Percentiles rank a stretch among this genome's conserved stretches.
Conservation (phyloP, 2,797 vertebrate species). For the Hoplostethus atlanticus region DNA sequence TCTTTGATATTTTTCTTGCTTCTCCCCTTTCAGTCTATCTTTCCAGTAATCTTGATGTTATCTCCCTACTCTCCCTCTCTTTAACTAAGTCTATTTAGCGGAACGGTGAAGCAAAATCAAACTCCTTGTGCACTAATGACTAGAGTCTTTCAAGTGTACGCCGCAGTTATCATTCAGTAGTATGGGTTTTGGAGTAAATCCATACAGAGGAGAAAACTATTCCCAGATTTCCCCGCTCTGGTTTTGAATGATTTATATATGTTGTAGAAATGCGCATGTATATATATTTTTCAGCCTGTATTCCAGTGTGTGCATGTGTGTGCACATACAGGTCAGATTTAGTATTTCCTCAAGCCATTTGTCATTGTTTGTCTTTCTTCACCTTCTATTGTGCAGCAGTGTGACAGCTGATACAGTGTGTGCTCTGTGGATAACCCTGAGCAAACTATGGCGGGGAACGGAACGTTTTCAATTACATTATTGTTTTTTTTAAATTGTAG, state of each 20-base stretch:
- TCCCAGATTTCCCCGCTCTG: background rate
- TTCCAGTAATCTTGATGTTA: slow-evolving; percentile 16
- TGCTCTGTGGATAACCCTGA: background rate
- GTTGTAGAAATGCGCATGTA: background rate
- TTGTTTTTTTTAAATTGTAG: background rate
- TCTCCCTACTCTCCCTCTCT: slow-evolving; percentile 2
- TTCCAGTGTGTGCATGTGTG: background rate
- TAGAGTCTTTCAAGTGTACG: background rate
- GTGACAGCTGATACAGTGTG: background rate
- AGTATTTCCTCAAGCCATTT: slow-evolving; percentile 8
- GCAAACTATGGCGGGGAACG: background rate
- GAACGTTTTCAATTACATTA: background rate
- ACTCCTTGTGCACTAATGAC: background rate
- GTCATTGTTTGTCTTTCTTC: slow-evolving; percentile 5
- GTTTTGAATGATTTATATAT: background rate
- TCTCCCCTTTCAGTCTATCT: slow-evolving; percentile 8
- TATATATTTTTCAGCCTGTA: background rate
- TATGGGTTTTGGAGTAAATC: background rate
- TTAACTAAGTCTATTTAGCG: slow-evolving; percentile 14
- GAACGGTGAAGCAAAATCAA: background rate
- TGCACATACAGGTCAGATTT: background rate
- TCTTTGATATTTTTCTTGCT: slow-evolving; percentile 13
- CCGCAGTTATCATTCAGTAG: background rate
- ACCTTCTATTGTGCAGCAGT: slow-evolving; percentile 2
- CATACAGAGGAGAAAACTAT: background rate